Evolutionary conservation across 2,797 vertebrate species (phyloP).

Genomic region (Hoplostethus atlanticus): DNA sequence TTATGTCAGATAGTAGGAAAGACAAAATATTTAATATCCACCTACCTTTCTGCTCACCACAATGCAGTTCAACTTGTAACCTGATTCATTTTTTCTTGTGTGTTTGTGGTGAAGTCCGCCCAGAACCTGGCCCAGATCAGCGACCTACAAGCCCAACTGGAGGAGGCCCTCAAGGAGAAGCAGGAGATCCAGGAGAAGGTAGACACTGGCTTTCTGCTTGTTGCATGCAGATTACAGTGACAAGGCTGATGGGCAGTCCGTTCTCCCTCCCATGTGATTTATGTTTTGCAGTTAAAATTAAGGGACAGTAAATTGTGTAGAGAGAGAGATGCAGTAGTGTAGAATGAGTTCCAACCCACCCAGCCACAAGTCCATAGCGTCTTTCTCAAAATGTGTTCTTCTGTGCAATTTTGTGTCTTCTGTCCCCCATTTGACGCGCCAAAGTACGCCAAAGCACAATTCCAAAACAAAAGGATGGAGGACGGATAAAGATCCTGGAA

Average conservation of each 20-base stretch:
- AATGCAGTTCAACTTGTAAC: background rate
- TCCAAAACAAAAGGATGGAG: too few relatives aligned
- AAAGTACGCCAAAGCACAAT: too few relatives aligned
- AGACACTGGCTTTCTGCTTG: slow-evolving; percentile 12
- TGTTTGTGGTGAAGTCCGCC: slow-evolving; percentile 85
- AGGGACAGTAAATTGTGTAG: too few relatives aligned
- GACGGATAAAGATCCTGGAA: too few relatives aligned
- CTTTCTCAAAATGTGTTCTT: too few relatives aligned
- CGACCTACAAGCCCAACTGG: slow-evolving; percentile 94
- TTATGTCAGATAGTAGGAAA: background rate
- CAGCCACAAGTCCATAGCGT: too few relatives aligned
- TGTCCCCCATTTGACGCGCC: too few relatives aligned
- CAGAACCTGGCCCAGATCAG: slow-evolving; percentile 96
- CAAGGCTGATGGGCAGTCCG: background rate
- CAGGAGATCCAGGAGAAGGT: slow-evolving; percentile 98
- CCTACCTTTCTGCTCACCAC: background rate
- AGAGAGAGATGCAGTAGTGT: too few relatives aligned
- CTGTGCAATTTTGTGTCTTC: too few relatives aligned
- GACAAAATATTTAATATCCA: background rate
- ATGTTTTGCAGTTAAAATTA: too few relatives aligned
- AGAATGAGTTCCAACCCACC: too few relatives aligned
- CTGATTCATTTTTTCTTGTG: background rate
- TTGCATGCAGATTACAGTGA: background rate
- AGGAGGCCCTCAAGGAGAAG: slow-evolving; percentile 94
- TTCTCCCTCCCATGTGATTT: too few relatives aligned